A percentile compares a stretch with the other conserved stretches of the same genome.
Evolutionary conservation across 2,797 vertebrate species (phyloP).

Genomic region (Karalla daura): DNA sequence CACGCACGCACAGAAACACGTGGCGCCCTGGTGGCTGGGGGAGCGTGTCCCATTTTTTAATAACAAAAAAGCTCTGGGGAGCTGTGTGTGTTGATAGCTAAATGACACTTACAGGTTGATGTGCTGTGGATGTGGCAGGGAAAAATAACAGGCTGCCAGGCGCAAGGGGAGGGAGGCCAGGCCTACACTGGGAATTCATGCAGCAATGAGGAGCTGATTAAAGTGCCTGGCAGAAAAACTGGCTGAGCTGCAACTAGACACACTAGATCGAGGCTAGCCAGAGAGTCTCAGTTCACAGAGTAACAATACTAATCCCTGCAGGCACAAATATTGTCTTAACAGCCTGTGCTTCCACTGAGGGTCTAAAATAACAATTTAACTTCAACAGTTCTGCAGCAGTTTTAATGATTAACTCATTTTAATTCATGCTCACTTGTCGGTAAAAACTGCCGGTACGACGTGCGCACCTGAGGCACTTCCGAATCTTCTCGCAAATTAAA

Average conservation of each 20-base stretch:
- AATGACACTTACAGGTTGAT: slow-evolving; percentile 83
- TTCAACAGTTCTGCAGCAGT: slow-evolving; percentile 5
- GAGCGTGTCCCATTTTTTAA: slow-evolving; percentile 75
- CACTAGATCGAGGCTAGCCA: slow-evolving; percentile 59
- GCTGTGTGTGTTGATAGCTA: slow-evolving; percentile 72
- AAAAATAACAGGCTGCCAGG: slow-evolving; percentile 72
- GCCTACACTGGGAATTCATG: slow-evolving; percentile 66
- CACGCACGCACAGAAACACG: slow-evolving; percentile 44
- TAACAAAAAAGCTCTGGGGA: slow-evolving; percentile 77
- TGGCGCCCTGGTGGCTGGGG: slow-evolving; percentile 48
- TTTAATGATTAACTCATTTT: slow-evolving; percentile 39
- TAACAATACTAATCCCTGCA: slow-evolving; percentile 62
- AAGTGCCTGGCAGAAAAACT: slow-evolving; percentile 65
- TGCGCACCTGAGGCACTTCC: slow-evolving; percentile 4
- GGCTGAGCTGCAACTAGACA: slow-evolving; percentile 57
- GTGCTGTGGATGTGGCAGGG: slow-evolving; percentile 61
- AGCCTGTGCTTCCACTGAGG: slow-evolving; percentile 18
- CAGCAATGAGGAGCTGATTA: slow-evolving; percentile 77
- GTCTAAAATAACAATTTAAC: slow-evolving; percentile 49
- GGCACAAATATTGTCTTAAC: slow-evolving; percentile 53
- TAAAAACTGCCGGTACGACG: slow-evolving; percentile 8
- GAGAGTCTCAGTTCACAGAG: slow-evolving; percentile 54
- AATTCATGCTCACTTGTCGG: slow-evolving; percentile 3
- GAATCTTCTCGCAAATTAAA: slow-evolving; percentile 3
- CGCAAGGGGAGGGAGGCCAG: slow-evolving; percentile 60